phyloP scores from a whole-genome alignment of 2,113 vertebrate species.

The Thermophis baileyi region DNA sequence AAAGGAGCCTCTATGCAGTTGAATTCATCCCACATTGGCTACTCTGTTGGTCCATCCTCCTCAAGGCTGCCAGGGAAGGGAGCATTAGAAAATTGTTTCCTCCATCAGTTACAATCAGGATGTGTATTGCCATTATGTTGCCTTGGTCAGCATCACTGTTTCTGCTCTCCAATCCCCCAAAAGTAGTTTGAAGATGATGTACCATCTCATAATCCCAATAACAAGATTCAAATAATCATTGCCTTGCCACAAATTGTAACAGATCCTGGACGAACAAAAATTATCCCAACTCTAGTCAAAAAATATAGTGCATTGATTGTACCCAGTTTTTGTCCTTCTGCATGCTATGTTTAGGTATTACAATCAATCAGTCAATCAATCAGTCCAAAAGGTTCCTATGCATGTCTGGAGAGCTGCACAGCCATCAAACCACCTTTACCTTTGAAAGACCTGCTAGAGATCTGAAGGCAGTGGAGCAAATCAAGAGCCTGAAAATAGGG shows the following conservation, averaged over 20 bases:
- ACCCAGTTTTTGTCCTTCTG: not conserved
- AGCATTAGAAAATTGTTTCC: not conserved
- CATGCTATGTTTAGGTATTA: not conserved
- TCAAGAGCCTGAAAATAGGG: not conserved
- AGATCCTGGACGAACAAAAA: not conserved
- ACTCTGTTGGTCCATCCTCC: not conserved
- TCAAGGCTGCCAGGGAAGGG: not conserved
- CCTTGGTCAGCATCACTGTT: too few relatives aligned
- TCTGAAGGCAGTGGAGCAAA: not conserved
- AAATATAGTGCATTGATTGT: not conserved
- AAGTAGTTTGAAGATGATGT: not conserved
- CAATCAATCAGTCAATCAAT: not conserved
- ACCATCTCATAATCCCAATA: not conserved
- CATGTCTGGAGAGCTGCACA: not conserved
- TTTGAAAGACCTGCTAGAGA: not conserved
- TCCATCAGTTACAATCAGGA: not conserved
- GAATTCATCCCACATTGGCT: not conserved
- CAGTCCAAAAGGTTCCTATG: not conserved
- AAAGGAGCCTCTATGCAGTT: not conserved
- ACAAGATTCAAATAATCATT: not conserved
- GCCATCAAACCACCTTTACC: not conserved
- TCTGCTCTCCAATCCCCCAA: not conserved
- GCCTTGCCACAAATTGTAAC: not conserved
- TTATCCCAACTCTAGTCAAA: not conserved
- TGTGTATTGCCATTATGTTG: not conserved